Evolutionary conservation across 2,888 invertebrate genomes (phyloP).

Genomic region (Xylota segnis): DNA sequence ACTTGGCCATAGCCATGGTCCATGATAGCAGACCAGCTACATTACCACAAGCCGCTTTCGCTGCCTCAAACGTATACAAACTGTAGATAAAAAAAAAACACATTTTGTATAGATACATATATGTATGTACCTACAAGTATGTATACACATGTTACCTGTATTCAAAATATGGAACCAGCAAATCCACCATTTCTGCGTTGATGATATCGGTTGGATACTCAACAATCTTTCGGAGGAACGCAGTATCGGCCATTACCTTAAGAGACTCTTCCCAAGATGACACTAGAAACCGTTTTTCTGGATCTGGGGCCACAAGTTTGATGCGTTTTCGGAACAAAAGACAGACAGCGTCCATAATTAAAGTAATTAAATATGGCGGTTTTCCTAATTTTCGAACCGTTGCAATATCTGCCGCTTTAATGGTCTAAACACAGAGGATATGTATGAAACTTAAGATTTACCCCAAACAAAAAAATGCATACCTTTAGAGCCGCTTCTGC

Average conservation of each 20-base stretch:
- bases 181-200: conserved; percentile 94
- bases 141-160: conserved; percentile 85
- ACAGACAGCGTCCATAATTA: conserved; percentile 95
- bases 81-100: conserved; percentile 80
- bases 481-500: conserved; percentile 93
- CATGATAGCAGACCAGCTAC: conserved; percentile 95
- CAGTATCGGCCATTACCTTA: conserved; percentile 93
- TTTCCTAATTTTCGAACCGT: conserved; percentile 95
- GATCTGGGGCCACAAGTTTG: conserved; percentile 89
- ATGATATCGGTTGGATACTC: conserved; percentile 94
- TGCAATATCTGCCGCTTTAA: conserved; percentile 94
- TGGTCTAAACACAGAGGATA: conserved; percentile 87
- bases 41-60: conserved; percentile 94
- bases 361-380: conserved; percentile 94
- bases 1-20: conserved; percentile 94
- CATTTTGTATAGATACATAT: background rate
- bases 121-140: too few relatives aligned
- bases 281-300: conserved; percentile 89
- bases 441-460: conserved; percentile 27
- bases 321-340: conserved; percentile 91
- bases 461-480: conserved; percentile 58
- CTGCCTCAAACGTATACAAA: conserved; percentile 91
- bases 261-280: conserved; percentile 94
- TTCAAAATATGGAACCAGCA: conserved; percentile 90
- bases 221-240: conserved; percentile 91